Conservation (phyloP, 2,113 vertebrate species). For the Urocitellus parryii region DNA sequence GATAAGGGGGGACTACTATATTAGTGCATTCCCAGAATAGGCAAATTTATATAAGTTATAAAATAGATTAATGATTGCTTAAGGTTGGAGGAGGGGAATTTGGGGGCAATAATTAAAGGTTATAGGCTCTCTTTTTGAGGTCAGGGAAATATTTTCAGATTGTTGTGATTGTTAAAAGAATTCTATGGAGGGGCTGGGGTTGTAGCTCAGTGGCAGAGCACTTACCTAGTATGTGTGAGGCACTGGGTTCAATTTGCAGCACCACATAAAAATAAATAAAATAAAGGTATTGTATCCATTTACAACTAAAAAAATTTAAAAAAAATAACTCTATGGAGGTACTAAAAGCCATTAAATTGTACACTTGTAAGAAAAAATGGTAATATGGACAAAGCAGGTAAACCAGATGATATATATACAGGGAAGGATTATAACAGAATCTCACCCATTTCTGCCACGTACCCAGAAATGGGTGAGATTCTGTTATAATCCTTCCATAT, state of each 20-base stretch:
- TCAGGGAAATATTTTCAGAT: background rate
- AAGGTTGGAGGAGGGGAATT: background rate
- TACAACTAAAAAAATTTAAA: too few relatives aligned
- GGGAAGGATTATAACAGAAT: background rate
- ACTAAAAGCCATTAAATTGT: background rate
- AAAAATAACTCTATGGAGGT: too few relatives aligned
- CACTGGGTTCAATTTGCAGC: too few relatives aligned
- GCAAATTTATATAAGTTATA: background rate
- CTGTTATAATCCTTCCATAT: too few relatives aligned
- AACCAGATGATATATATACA: background rate
- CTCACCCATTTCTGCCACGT: background rate
- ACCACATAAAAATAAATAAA: too few relatives aligned
- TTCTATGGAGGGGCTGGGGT: too few relatives aligned
- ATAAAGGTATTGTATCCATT: too few relatives aligned
- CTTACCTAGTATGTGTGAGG: too few relatives aligned
- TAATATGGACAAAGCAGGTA: background rate
- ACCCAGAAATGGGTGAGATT: background rate
- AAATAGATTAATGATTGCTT: background rate
- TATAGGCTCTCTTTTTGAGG: background rate
- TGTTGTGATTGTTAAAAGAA: background rate
- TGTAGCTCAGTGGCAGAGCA: too few relatives aligned
- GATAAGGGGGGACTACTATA: background rate
- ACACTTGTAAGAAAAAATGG: background rate
- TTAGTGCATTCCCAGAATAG: background rate
- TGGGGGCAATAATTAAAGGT: background rate